Evolutionary conservation across 2,888 invertebrate species (phyloP).

Genomic region (Tiliacea aurago): DNA sequence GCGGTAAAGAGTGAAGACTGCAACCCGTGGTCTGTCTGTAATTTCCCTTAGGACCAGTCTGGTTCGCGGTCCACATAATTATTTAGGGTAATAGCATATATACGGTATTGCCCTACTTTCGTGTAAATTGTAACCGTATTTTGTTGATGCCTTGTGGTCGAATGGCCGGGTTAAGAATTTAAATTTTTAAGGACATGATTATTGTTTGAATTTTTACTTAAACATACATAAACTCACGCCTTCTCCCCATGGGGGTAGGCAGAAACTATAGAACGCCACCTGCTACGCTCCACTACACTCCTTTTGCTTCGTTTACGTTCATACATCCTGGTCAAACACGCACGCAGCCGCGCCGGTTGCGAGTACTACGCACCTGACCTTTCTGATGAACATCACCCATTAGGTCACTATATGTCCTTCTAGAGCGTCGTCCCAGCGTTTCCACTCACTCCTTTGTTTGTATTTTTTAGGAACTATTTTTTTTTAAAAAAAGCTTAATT

Average conservation of each 20-base stretch:
- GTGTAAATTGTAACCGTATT: slow-evolving; percentile 43
- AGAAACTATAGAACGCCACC: too few species aligned
- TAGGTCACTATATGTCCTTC: too few species aligned
- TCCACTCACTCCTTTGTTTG: too few species aligned
- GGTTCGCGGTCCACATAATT: slow-evolving; percentile 73
- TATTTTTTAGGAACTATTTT: background rate
- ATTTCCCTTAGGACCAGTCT: slow-evolving; percentile 78
- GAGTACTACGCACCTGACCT: too few species aligned
- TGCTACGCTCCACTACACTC: too few species aligned
- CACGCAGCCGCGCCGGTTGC: too few species aligned
- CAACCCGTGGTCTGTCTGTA: slow-evolving; percentile 64
- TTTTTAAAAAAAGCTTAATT: background rate
- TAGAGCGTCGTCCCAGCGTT: too few species aligned
- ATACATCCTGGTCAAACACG: too few species aligned
- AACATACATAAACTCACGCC: too few species aligned
- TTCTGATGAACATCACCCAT: too few species aligned
- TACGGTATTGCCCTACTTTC: slow-evolving; percentile 54
- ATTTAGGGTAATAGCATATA: slow-evolving; percentile 75
- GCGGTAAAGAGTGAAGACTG: slow-evolving; percentile 43
- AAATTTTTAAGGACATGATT: background rate
- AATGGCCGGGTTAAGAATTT: slow-evolving; percentile 11
- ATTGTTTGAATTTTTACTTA: background rate
- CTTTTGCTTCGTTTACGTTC: too few species aligned
- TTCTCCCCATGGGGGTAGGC: too few species aligned
- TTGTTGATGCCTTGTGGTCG: slow-evolving; percentile 20